Base-by-base conservation (phyloP, 2,888 invertebrate species). In the Eupithecia insigniata region DNA sequence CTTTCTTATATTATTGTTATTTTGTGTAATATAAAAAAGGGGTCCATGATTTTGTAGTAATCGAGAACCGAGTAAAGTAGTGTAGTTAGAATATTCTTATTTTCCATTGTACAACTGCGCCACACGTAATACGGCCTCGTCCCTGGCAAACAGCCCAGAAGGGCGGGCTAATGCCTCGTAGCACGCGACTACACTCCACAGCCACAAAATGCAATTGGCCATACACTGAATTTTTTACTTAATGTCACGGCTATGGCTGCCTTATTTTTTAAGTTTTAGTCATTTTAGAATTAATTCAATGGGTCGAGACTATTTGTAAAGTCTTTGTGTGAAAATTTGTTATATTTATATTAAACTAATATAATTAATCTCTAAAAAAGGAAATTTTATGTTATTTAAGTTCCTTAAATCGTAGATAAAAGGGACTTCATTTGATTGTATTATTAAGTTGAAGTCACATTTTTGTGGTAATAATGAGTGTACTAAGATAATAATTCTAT, bases 121-220 rank as follows among this genome's bases (percentile, higher is more conserved):
- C n/a, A 64, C 26, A 68, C 80, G 87, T 86, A 88, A 87, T 89
- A 70, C 10, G 70, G 60, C 64, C 71, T 58, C 65, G 78, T 80
- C 82, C 84, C 88, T 90, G 90, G 90, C 90, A 88, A 83, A 79
- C 84, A 83, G 89, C 90, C 90, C 88, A 88, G 85, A 83, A 88
- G 90, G 92, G 91, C 90, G 90, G 90, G 83, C 84, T 93, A 91
- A 92, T 92, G 90, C 88, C 84, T 67, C 74, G 77, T 72, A 84
- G 85, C 92, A 92, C 92, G 92, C 92, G 87, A 91, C 86, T 87
- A 81, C 79, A 85, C 86, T 85, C 78, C 85, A 84, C 85, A 81
- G 84, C 89, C 88, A 85, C 89, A 85, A 89, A 89, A 88, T 89
- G 90, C 92, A 91, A 92, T 92, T 92, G 92, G 91, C 88, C 85